Evolutionary conservation across 2,888 invertebrate genomes (phyloP).

Genomic region (Archips crataeganus): DNA sequence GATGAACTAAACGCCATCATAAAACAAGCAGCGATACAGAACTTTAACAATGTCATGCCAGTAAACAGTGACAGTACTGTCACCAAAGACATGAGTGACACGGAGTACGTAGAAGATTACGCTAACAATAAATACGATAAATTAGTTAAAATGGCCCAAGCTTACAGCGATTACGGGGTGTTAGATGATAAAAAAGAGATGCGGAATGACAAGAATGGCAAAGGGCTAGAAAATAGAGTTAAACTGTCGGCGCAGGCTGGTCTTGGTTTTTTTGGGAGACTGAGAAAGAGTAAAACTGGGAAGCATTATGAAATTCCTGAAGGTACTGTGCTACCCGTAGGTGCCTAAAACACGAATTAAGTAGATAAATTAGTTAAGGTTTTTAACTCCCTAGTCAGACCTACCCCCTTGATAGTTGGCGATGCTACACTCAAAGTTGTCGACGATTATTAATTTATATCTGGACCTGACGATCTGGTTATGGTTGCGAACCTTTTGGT

Average conservation of each 20-base stretch:
- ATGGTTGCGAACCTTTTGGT: no score
- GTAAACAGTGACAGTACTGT: slow-evolving; percentile 44
- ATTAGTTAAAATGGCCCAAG: slow-evolving; percentile 68
- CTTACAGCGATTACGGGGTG: slow-evolving; percentile 79
- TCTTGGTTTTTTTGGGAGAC: slow-evolving; percentile 45
- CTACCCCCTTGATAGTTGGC: no score
- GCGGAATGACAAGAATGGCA: slow-evolving; percentile 52
- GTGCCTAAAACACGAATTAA: no score
- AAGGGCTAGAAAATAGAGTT: slow-evolving; percentile 47
- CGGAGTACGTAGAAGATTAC: slow-evolving; percentile 70
- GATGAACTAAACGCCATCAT: slow-evolving; percentile 68
- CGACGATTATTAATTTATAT: no score
- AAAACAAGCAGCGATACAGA: slow-evolving; percentile 54
- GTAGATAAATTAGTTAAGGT: no score
- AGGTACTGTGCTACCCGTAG: no score
- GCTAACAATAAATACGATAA: slow-evolving; percentile 60
- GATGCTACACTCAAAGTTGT: no score
- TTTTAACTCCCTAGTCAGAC: no score
- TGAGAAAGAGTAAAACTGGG: slow-evolving; percentile 50
- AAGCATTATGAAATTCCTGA: slow-evolving; percentile 11
- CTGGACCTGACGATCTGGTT: no score
- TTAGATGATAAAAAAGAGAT: slow-evolving; percentile 61
- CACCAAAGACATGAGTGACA: slow-evolving; percentile 54
- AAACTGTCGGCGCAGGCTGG: slow-evolving; percentile 48
- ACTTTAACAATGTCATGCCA: slow-evolving; percentile 48